Evolutionary conservation across 2,888 invertebrate genomes (phyloP).

Genomic region (Minunthozetes semirufus): DNA sequence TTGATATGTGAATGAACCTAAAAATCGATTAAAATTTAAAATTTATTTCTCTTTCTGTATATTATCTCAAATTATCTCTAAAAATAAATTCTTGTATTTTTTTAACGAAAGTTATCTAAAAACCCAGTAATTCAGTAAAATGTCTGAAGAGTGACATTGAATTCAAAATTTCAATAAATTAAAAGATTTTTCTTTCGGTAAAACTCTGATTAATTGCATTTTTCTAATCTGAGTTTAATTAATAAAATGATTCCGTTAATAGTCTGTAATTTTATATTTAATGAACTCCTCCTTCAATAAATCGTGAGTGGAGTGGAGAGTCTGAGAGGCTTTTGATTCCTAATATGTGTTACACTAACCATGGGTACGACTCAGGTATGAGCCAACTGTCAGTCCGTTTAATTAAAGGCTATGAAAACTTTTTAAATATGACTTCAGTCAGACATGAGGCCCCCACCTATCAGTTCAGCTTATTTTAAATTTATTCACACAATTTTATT

Average conservation of each 20-base stretch:
- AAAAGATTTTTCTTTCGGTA: background rate
- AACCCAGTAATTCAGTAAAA: background rate
- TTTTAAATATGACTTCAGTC: background rate
- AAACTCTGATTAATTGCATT: background rate
- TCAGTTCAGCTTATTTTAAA: background rate
- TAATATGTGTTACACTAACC: background rate
- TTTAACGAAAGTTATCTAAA: background rate
- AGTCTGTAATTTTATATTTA: background rate
- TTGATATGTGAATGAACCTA: conserved; percentile 29
- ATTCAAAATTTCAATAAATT: background rate
- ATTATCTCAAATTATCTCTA: background rate
- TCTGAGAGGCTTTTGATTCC: background rate
- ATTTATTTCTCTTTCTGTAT: background rate
- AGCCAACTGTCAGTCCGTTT: background rate
- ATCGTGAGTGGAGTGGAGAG: background rate
- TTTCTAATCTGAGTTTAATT: background rate
- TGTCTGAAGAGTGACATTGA: too few species aligned
- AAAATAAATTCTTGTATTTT: background rate
- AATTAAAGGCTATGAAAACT: background rate
- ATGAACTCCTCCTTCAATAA: conserved; percentile 16
- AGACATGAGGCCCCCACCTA: conserved; percentile 21
- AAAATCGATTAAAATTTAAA: background rate
- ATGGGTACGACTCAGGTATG: too few species aligned
- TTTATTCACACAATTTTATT: conserved; percentile 1
- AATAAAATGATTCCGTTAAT: background rate